A percentile compares a stretch with the other conserved stretches of the same genome.
These are phyloP conservation scores for Malaclemys terrapin DNA, from an alignment of 2,113 vertebrate species.

Conservation along the genomic window DNA sequence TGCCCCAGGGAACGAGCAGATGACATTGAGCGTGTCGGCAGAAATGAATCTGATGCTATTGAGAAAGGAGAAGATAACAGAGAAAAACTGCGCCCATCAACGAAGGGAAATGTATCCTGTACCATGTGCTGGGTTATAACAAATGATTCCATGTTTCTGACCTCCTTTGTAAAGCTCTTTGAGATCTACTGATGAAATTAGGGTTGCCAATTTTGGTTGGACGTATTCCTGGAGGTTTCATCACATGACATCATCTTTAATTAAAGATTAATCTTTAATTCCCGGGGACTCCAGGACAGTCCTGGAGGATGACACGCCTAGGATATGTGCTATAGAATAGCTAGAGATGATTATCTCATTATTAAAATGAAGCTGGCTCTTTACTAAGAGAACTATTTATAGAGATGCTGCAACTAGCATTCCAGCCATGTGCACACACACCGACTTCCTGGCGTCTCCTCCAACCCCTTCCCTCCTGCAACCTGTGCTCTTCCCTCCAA, in stretches of 20 bases:
- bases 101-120: not conserved
- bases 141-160: not conserved
- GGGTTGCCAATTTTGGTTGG: not conserved
- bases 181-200: not conserved
- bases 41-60: slow-evolving; percentile 51
- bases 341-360: not conserved
- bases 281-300: not conserved
- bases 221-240: not conserved
- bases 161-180: not conserved
- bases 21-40: slow-evolving; percentile 52
- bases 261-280: not conserved
- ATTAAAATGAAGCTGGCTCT: not conserved
- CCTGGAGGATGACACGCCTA: not conserved
- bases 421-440: not conserved
- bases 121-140: not conserved
- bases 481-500: not conserved
- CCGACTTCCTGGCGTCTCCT: not conserved
- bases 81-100: not conserved
- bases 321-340: not conserved
- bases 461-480: not conserved
- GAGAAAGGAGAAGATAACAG: not conserved
- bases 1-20: slow-evolving; percentile 44
- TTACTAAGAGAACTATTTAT: not conserved
- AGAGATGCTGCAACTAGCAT: not conserved
- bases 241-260: not conserved